Base-by-base conservation (phyloP, 2,888 invertebrate genomes). In the Alviniconcha strummeri region DNA sequence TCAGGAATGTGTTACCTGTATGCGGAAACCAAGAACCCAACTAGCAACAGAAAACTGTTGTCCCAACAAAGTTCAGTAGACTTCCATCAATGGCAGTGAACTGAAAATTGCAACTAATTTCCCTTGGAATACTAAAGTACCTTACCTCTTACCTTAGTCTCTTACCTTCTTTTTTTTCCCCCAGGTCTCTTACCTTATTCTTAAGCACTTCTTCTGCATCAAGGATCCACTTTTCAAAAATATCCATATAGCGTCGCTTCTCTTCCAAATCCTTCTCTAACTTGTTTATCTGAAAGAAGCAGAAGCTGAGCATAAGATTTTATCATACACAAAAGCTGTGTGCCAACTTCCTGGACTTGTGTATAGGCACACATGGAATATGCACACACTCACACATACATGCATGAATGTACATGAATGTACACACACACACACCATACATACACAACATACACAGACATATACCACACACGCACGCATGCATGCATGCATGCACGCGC, bases 261-360 rank as follows among this genome's bases (percentile, higher is more conserved):
- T 89, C 90, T 85, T 90, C 91, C 77, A 91, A 80, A 74, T 91
- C 91, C 83, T 89, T 90, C 84, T 91, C 91, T 81, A 91, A 83
- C 83, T 87, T 89, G 85, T 90, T 90, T n/a, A 91, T 91, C 91
- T 91, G 86, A 19, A 88, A 87, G 54, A 84, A 56, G 54, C 15
- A 64, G 36, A 36, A 36, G 36, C 36, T 36, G 36, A 36, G 36
- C 36, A 36, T 36, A 36, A 36, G 36, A 36, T 36, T 36, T 36
- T 36, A 36, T 36, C 36, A 36, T 3, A 36, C 36, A 36, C 36
- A 36, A 36, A 36, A 36, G 36, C 36, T 36, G 36, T 36, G 36
- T 36, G 36, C 36, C 36, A 36, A 36, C 36, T 36, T 36, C 36
- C 36, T 36, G 36, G 64, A 15, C 64, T 13, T 64, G 4, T 13